phyloP scores from a whole-genome alignment of 1,140 invertebrate genomes.

The Fopius arisanus region DNA sequence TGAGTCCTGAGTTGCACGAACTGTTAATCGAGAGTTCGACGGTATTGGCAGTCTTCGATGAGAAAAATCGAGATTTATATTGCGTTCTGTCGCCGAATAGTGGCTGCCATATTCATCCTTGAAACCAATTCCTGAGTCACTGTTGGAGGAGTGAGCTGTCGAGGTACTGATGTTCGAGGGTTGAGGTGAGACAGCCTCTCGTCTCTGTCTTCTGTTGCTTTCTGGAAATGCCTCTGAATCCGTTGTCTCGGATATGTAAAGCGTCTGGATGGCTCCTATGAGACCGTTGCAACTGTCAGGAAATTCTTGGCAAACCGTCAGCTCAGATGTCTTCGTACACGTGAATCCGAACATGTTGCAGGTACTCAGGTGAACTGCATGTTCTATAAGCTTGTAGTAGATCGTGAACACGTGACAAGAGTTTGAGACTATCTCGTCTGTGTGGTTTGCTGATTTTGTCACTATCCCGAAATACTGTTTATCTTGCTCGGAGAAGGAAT shows the following conservation, averaged over 20 bases:
- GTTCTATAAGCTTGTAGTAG: conserved; percentile 84
- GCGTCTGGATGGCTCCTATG: conserved; percentile 71
- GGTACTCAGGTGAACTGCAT: conserved; percentile 73
- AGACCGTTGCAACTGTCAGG: conserved; percentile 88
- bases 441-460: conserved; percentile 74
- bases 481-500: conserved; percentile 88
- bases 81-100: conserved; percentile 43
- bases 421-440: conserved; percentile 74
- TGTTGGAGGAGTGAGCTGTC: conserved; percentile 89
- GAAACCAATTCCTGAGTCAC: conserved; percentile 93
- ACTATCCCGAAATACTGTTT: conserved; percentile 92
- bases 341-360: conserved; percentile 59
- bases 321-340: conserved; percentile 59
- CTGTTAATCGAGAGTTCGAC: neutral
- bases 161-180: conserved; percentile 82
- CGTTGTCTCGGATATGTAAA: conserved; percentile 61
- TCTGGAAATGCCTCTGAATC: conserved; percentile 47
- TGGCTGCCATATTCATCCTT: conserved; percentile 85
- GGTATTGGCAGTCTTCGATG: neutral
- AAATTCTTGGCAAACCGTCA: conserved; percentile 83
- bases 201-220: conserved; percentile 38
- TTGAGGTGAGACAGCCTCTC: conserved; percentile 77
- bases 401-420: conserved; percentile 96
- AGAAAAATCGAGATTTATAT: neutral
- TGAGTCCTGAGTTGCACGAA: conserved; percentile 35